phyloP scores from a whole-genome alignment of 2,888 invertebrate species.

The Tachina grossa region DNA sequence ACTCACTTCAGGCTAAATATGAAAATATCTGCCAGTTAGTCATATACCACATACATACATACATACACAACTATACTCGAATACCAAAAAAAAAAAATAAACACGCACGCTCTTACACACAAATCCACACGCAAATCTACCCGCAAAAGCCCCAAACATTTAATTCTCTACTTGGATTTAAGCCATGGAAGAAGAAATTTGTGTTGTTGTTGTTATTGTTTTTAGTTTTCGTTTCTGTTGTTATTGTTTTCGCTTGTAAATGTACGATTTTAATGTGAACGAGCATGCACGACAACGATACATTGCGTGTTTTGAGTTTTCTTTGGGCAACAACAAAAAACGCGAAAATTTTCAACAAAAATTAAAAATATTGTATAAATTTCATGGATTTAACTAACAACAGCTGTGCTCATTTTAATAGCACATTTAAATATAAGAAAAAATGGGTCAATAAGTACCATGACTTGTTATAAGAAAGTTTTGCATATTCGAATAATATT shows the following conservation, averaged over 20 bases:
- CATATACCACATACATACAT: slow-evolving; percentile 24
- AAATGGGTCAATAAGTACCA: too few species aligned
- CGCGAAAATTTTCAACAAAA: slow-evolving; percentile 59
- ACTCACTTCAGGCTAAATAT: slow-evolving; percentile 55
- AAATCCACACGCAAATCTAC: slow-evolving; percentile 10
- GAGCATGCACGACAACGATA: slow-evolving; percentile 65
- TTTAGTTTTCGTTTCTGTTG: slow-evolving; percentile 8
- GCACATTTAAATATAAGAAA: background rate
- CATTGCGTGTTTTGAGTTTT: slow-evolving; percentile 74
- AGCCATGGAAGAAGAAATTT: slow-evolving; percentile 66
- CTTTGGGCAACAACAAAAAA: slow-evolving; percentile 64
- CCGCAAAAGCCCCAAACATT: slow-evolving; percentile 48
- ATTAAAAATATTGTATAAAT: slow-evolving; percentile 37
- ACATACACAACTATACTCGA: slow-evolving; percentile 2
- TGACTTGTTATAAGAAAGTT: too few species aligned
- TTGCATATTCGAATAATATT: too few species aligned
- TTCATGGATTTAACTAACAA: slow-evolving; percentile 21
- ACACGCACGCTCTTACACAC: slow-evolving; percentile 38
- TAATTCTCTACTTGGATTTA: slow-evolving; percentile 62
- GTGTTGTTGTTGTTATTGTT: slow-evolving; percentile 19
- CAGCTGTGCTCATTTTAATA: slow-evolving; percentile 7
- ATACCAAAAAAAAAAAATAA: slow-evolving; percentile 18
- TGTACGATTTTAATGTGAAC: slow-evolving; percentile 46
- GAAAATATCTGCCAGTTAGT: slow-evolving; percentile 53
- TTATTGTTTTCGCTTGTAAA: slow-evolving; percentile 39